Percentiles rank a stretch among this genome's conserved stretches.
Conservation (phyloP, 1,140 invertebrate species). For the Calliphora vicina region DNA sequence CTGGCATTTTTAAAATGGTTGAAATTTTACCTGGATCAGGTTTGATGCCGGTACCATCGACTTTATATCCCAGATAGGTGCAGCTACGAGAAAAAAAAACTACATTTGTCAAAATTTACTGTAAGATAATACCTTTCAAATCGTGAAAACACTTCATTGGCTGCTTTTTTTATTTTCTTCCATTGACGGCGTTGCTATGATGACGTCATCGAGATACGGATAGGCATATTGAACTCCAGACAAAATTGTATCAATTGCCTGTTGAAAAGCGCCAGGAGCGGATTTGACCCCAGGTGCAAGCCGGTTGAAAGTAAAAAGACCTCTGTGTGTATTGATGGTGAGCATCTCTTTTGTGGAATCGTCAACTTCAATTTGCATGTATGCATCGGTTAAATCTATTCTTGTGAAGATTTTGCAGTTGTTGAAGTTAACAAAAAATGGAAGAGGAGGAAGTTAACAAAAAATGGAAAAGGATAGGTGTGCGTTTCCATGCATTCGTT, state of each 20-base stretch:
- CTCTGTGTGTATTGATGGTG: constrained; percentile 20
- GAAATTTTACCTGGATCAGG: constrained; percentile 54
- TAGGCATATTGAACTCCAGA: background rate
- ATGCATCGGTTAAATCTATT: constrained; percentile 19
- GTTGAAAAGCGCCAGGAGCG: background rate
- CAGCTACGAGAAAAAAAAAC: background rate
- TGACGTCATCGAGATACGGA: constrained; percentile 6
- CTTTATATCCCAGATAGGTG: constrained; percentile 57
- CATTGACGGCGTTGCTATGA: constrained; percentile 40
- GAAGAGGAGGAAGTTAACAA: no score
- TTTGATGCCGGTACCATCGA: constrained; percentile 55
- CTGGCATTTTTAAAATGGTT: constrained; percentile 57
- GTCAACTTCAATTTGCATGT: constrained; percentile 1
- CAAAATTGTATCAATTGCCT: background rate
- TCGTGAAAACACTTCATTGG: background rate
- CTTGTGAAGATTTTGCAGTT: background rate
- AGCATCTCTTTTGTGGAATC: constrained; percentile 20
- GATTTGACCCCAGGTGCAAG: constrained; percentile 24
- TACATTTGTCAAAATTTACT: constrained; percentile 2
- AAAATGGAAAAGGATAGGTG: constrained; percentile 33
- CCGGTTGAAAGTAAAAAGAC: constrained; percentile 16
- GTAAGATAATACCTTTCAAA: background rate
- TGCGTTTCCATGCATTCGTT: constrained; percentile 34
- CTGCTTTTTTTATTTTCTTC: constrained; percentile 48
- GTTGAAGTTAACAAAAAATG: constrained; percentile 18